Percentiles rank a stretch among this genome's conserved stretches.
Evolutionary conservation across 1,140 invertebrate species (phyloP).

Genomic region (Drosophila sp.): DNA sequence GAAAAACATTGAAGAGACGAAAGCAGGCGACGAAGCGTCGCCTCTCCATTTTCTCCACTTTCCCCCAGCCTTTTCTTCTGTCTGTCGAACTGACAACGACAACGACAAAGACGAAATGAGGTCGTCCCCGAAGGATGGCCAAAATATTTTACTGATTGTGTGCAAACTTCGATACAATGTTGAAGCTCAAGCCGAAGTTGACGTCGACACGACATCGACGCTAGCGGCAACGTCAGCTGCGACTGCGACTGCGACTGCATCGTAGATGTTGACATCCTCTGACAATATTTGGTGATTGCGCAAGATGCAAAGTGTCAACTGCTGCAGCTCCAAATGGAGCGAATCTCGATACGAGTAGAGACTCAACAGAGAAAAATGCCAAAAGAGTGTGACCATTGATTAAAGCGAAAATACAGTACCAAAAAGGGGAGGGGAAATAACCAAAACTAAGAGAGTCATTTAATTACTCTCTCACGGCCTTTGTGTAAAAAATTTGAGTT

Average conservation of each 20-base stretch:
- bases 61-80: not conserved
- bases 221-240: conserved; percentile 4
- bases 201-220: conserved; percentile 38
- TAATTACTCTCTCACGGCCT: conserved; percentile 29
- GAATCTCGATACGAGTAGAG: conserved; percentile 9
- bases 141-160: conserved; percentile 84
- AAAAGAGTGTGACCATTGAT: conserved; percentile 47
- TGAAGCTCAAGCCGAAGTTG: conserved; percentile 54
- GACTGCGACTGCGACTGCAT: conserved; percentile 34
- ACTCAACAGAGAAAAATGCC: conserved; percentile 28
- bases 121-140: conserved; percentile 80
- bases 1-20: conserved; percentile 70
- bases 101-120: conserved; percentile 79
- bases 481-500: not conserved
- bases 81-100: conserved; percentile 49
- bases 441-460: not conserved
- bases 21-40: conserved; percentile 53
- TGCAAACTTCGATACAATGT: conserved; percentile 83
- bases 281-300: conserved; percentile 83
- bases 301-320: conserved; percentile 82
- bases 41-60: conserved; percentile 3
- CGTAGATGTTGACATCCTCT: conserved; percentile 68
- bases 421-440: not conserved
- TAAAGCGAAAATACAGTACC: conserved; percentile 23
- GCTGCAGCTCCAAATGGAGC: conserved; percentile 45